These are phyloP conservation scores for Zaprionus lineosus DNA, from an alignment of 2,888 invertebrate genomes.

Conservation along the genomic window DNA sequence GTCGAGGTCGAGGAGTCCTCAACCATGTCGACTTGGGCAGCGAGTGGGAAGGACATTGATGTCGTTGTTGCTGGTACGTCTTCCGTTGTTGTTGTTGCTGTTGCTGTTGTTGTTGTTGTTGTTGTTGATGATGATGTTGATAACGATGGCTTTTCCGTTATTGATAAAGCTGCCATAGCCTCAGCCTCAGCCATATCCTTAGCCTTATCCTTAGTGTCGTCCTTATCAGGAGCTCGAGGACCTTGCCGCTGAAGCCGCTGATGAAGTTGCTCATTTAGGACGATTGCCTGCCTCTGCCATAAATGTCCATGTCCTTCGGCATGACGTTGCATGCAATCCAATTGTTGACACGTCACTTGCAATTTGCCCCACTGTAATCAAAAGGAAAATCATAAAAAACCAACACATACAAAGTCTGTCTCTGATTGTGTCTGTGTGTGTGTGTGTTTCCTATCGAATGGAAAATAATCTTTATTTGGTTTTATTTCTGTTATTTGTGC, in stretches of 20 bases:
- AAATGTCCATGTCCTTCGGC: slow-evolving; percentile 82
- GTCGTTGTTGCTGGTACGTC: slow-evolving; percentile 27
- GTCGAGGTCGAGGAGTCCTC: not conserved
- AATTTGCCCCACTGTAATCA: slow-evolving; percentile 82
- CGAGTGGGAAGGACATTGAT: slow-evolving; percentile 34
- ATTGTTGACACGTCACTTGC: slow-evolving; percentile 82
- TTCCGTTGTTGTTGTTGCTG: no score
- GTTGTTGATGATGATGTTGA: slow-evolving; percentile 33
- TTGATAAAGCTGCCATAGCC: slow-evolving; percentile 22
- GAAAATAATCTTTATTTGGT: slow-evolving; percentile 59
- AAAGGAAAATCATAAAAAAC: slow-evolving; percentile 53
- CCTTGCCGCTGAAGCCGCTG: slow-evolving; percentile 15
- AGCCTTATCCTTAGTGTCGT: no score
- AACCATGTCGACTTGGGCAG: slow-evolving; percentile 16
- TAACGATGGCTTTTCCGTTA: slow-evolving; percentile 41
- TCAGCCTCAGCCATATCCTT: no score
- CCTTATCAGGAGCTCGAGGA: slow-evolving; percentile 39
- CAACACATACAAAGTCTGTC: no score
- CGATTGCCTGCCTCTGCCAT: slow-evolving; percentile 82
- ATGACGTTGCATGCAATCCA: slow-evolving; percentile 83
- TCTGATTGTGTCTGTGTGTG: not conserved
- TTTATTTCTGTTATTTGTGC: slow-evolving; percentile 50
- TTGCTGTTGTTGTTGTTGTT: not conserved
- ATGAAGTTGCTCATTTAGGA: slow-evolving; percentile 80
- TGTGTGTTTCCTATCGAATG: slow-evolving; percentile 32